These are phyloP conservation scores for Rhodeus uyekii DNA, from an alignment of 2,797 vertebrate species.

Conservation along the genomic window DNA sequence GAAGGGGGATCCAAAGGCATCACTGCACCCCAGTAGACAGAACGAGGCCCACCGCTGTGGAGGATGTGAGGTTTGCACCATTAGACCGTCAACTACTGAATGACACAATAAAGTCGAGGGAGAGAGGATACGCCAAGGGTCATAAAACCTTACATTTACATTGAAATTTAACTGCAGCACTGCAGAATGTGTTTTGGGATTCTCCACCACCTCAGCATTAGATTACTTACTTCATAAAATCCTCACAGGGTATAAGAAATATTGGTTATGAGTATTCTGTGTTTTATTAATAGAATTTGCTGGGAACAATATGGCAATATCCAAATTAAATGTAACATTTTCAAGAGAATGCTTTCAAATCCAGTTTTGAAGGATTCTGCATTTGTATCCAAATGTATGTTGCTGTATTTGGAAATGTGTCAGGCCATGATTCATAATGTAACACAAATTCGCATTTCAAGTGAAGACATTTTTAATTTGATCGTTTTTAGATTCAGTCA, in stretches of 20 bases:
- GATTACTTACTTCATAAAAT: neutral
- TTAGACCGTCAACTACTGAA: neutral
- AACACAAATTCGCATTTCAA: neutral
- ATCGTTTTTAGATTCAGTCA: neutral
- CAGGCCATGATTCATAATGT: neutral
- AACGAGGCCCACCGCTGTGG: neutral
- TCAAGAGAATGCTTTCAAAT: neutral
- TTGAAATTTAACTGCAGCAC: slow-evolving; percentile 3
- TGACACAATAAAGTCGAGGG: slow-evolving; percentile 3
- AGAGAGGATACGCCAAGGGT: neutral
- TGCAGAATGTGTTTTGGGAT: slow-evolving; percentile 1
- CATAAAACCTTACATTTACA: slow-evolving; percentile 14
- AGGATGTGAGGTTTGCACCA: slow-evolving; percentile 2
- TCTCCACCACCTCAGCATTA: neutral
- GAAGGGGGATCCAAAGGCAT: slow-evolving; percentile 40
- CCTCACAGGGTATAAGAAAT: neutral
- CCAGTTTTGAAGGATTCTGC: neutral
- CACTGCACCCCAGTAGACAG: slow-evolving; percentile 6
- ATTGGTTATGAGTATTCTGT: neutral
- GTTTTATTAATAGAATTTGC: neutral
- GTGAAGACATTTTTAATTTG: neutral
- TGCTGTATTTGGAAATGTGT: neutral
- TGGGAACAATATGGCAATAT: neutral
- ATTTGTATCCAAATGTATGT: neutral
- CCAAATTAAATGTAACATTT: neutral